A percentile compares a stretch with the other conserved stretches of the same genome.
phyloP scores from a whole-genome alignment of 2,797 vertebrate species.

The Cyprinella venusta region DNA sequence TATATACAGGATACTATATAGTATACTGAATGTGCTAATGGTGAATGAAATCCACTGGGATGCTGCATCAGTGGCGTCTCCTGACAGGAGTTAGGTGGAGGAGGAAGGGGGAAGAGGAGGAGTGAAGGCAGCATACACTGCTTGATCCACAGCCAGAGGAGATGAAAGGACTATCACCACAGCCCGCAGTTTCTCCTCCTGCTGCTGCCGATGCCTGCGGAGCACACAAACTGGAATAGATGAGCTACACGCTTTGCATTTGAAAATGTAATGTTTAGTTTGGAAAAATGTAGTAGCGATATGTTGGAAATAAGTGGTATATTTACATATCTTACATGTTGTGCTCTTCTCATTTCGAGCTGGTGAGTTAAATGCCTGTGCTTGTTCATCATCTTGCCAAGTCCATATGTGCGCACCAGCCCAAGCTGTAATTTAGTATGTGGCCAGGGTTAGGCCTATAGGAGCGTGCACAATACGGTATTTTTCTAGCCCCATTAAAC shows the following conservation, averaged over 20 bases:
- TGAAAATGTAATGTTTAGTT: conserved; percentile 46
- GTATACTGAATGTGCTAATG: background rate
- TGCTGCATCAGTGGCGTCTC: conserved; percentile 44
- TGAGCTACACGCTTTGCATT: conserved; percentile 41
- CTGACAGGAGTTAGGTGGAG: conserved; percentile 46
- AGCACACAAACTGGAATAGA: conserved; percentile 47
- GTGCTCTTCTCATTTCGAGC: background rate
- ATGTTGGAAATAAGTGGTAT: conserved; percentile 13
- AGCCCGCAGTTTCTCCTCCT: conserved; percentile 45
- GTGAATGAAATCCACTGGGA: conserved; percentile 42
- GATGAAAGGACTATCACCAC: conserved; percentile 61
- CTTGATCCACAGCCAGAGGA: conserved; percentile 66
- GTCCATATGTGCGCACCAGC: conserved; percentile 12
- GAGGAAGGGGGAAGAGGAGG: conserved; percentile 46
- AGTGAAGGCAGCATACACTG: conserved; percentile 44
- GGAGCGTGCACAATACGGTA: conserved; percentile 28
- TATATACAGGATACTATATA: no score
- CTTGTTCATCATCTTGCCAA: conserved; percentile 22
- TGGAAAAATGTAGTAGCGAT: conserved; percentile 18
- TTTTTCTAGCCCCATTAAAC: conserved; percentile 55
- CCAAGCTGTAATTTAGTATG: conserved; percentile 44
- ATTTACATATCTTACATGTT: background rate
- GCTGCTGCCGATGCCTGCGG: conserved; percentile 52
- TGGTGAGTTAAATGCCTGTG: background rate
- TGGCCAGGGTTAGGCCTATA: conserved; percentile 37